phyloP scores from a whole-genome alignment of 2,888 invertebrate species.

The Drosophila mimetica region DNA sequence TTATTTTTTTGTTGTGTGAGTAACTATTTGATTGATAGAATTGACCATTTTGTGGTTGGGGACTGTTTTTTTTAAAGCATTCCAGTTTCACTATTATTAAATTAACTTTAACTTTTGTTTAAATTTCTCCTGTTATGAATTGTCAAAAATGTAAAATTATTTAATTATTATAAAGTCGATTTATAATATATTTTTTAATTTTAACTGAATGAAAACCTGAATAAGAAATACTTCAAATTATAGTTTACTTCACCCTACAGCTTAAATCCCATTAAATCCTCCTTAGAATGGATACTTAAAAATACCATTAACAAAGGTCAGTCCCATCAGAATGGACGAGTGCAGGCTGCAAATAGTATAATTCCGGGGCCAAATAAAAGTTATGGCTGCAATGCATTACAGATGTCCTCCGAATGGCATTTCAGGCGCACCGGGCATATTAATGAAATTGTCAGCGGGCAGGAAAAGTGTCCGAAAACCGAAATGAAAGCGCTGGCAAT shows the following conservation, averaged over 20 bases:
- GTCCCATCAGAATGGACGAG: not conserved
- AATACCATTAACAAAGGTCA: constrained; percentile 7
- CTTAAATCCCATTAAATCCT: not conserved
- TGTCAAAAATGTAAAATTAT: no score
- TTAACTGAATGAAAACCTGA: no score
- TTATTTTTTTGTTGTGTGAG: no score
- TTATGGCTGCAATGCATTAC: constrained; percentile 40
- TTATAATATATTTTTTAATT: no score
- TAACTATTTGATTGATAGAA: no score
- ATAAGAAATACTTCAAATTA: no score
- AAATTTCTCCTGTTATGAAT: no score
- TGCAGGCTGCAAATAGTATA: constrained; percentile 7
- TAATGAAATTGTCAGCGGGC: constrained; percentile 29
- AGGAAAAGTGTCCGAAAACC: constrained; percentile 29
- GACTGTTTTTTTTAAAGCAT: no score
- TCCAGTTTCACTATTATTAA: no score
- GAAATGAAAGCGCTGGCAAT: constrained; percentile 65
- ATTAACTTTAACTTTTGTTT: no score
- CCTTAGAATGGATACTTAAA: not conserved
- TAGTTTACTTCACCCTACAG: not conserved
- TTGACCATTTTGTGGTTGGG: no score
- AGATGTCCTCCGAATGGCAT: constrained; percentile 11
- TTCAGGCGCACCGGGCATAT: constrained; percentile 9
- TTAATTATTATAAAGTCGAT: no score
- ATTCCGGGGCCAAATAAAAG: constrained; percentile 9